Evolutionary conservation across 2,888 invertebrate genomes (phyloP), one percentile per base, ranked within the genome.

Genomic region (Cantharis lateralis): DNA sequence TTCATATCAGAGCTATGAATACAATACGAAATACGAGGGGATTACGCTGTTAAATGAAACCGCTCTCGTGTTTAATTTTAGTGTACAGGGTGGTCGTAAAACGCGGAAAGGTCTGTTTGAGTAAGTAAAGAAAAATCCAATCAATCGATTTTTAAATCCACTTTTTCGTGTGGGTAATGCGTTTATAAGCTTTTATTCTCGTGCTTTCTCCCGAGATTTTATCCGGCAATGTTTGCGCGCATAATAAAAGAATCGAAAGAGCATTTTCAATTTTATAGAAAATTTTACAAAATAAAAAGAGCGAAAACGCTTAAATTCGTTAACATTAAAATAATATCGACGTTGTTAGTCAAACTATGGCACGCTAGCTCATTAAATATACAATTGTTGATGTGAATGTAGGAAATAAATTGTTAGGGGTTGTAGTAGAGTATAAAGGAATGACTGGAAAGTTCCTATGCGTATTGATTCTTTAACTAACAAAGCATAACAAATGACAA

Each of bases 131-230:
- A 20, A 66, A 13, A 66, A 66, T 66, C 64, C 20, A 66, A 66
- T 66, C 64, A 66, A 66, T 66, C 64, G 64, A 66, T 69, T 64
- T 64, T 20, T 16, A 26, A 18, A 20, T 24, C 20, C 24, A 72
- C 72, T 76, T 77, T 70, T 77, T 68, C 62, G 62, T 70, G 69
- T 68, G 66, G 64, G 24, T 77, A 73, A 77, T 74, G 66, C 73
- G 77, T 77, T 73, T 71, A 68, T 71, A 77, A 73, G 71, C 73
- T 62, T 68, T 71, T 62, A 28, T 70, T 20, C 63, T 72, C 32
- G 48, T 61, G 77, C 73, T 71, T 76, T 70, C 71, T 74, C 71
- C 66, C 24, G 74, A 71, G 77, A 74, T 74, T 74, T 71, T 73
- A 32, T 68, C 66, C 61, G 62, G n/a, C 73, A 70, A 68, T 66